A percentile compares a stretch with the other conserved stretches of the same genome.
These are phyloP conservation scores for Silurus asotus DNA, from an alignment of 2,113 vertebrate species.

Conservation along the genomic window DNA sequence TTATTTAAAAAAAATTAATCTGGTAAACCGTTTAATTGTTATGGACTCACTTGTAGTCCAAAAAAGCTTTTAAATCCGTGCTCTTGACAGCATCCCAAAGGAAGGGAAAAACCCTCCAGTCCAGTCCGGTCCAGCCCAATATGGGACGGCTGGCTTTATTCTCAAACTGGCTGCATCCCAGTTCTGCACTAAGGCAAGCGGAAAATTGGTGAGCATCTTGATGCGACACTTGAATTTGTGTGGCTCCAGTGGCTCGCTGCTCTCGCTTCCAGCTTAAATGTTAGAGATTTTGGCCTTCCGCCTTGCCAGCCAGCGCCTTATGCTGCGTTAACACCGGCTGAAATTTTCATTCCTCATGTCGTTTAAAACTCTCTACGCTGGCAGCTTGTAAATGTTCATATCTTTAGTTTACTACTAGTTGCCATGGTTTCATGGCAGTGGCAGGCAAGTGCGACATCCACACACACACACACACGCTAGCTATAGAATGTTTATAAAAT, in stretches of 20 bases:
- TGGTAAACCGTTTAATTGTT: background rate
- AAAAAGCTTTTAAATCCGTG: background rate
- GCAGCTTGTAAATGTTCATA: background rate
- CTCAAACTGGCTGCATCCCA: conserved; percentile 40
- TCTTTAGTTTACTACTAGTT: background rate
- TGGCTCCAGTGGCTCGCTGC: conserved; percentile 45
- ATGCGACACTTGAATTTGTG: conserved; percentile 51
- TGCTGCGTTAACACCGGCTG: background rate
- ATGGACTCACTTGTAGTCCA: background rate
- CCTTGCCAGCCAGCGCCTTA: conserved; percentile 6
- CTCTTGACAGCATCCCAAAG: conserved; percentile 8
- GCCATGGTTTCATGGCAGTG: conserved; percentile 2
- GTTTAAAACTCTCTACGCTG: too few relatives aligned
- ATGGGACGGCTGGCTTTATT: conserved; percentile 34
- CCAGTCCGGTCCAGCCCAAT: conserved; percentile 23
- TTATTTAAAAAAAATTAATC: background rate
- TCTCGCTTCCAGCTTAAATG: conserved; percentile 47
- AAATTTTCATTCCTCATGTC: background rate
- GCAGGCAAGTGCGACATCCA: background rate
- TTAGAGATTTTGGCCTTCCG: conserved; percentile 49
- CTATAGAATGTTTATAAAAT: background rate
- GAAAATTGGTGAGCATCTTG: conserved; percentile 57
- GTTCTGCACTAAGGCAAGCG: conserved; percentile 50
- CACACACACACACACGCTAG: background rate
- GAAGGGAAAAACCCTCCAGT: conserved; percentile 12